phyloP scores from a whole-genome alignment of 2,797 vertebrate species.

The Anabas testudineus region DNA sequence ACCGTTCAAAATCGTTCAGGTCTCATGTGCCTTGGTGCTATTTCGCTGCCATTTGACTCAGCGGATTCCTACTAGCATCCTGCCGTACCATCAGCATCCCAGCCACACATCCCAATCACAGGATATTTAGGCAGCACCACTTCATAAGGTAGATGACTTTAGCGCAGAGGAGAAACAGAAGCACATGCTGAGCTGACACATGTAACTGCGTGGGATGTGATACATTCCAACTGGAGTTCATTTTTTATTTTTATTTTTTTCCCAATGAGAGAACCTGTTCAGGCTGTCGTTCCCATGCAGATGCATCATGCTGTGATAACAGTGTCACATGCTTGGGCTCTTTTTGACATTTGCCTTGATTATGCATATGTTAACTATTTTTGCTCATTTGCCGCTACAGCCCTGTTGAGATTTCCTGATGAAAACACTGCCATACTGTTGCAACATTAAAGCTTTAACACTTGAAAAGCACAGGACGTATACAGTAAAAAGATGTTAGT shows the following conservation, averaged over 20 bases:
- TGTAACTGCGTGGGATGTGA: conserved; percentile 52
- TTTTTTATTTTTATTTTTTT: conserved; percentile 1
- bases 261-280: conserved; percentile 33
- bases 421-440: conserved; percentile 10
- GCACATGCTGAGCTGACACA: conserved; percentile 42
- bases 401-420: conserved; percentile 17
- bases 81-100: not conserved
- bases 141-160: conserved; percentile 30
- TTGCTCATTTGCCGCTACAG: conserved; percentile 30
- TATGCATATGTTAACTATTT: conserved; percentile 61
- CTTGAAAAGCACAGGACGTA: not conserved
- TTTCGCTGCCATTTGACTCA: conserved; percentile 18
- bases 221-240: conserved; percentile 29
- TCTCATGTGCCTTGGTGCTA: not conserved
- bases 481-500: not conserved
- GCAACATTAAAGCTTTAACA: conserved; percentile 8
- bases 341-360: conserved; percentile 68
- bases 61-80: conserved; percentile 21
- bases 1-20: not conserved
- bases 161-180: conserved; percentile 17
- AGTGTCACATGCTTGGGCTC: conserved; percentile 48
- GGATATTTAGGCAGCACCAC: conserved; percentile 14
- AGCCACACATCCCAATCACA: conserved; percentile 9
- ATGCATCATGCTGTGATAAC: conserved; percentile 62
- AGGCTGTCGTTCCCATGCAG: conserved; percentile 36